Evolutionary conservation across 2,888 invertebrate species (phyloP).

Genomic region (Heliothis peltigera): DNA sequence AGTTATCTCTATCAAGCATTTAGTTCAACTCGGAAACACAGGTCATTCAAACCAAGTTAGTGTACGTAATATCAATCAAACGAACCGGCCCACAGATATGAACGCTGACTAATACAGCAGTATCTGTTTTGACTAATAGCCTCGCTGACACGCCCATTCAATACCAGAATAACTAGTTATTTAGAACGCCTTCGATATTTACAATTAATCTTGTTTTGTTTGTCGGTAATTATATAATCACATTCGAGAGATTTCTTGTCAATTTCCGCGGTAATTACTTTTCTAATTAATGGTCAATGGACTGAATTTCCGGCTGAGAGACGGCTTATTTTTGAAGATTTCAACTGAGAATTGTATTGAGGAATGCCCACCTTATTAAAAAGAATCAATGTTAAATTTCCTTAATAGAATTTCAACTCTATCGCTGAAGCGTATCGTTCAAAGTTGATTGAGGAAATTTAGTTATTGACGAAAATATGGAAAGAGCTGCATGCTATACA

Average conservation of each 20-base stretch:
- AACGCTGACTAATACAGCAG: not conserved
- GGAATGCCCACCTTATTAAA: too few relatives aligned
- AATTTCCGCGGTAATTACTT: not conserved
- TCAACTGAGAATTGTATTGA: too few relatives aligned
- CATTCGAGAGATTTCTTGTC: not conserved
- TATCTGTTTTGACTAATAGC: conserved; percentile 17
- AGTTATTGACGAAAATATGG: too few relatives aligned
- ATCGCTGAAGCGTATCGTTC: too few relatives aligned
- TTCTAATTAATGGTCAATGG: not conserved
- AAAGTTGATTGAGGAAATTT: too few relatives aligned
- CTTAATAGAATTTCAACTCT: too few relatives aligned
- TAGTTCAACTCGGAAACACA: not conserved
- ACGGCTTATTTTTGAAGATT: too few relatives aligned
- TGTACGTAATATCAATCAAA: conserved; percentile 4
- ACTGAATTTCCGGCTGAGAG: not conserved
- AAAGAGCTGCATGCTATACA: too few relatives aligned
- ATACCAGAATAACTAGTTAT: conserved; percentile 22
- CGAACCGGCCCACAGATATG: not conserved
- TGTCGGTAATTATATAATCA: not conserved
- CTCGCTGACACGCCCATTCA: conserved; percentile 7
- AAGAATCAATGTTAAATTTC: too few relatives aligned
- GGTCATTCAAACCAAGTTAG: not conserved
- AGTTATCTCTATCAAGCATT: not conserved
- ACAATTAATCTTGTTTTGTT: conserved; percentile 1
- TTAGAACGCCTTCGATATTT: conserved; percentile 9